Percentiles rank a stretch among this genome's conserved stretches.
These are phyloP conservation scores for Mastomys coucha DNA, from an alignment of 2,113 vertebrate genomes.

Conservation along the genomic window DNA sequence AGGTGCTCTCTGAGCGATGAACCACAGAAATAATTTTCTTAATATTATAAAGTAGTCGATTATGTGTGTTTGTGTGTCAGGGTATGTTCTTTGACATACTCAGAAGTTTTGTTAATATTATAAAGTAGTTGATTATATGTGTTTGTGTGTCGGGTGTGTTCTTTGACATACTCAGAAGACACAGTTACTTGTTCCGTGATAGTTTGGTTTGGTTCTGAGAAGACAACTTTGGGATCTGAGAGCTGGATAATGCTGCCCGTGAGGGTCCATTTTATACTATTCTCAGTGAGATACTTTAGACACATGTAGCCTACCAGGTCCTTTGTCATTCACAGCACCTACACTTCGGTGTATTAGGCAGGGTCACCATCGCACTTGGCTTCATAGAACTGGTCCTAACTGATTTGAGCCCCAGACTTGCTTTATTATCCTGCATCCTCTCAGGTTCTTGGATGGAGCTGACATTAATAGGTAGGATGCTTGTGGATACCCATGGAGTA, in stretches of 20 bases:
- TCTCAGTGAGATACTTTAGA: background rate
- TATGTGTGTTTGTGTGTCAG: background rate
- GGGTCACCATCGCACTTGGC: background rate
- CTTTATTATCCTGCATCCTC: background rate
- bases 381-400: background rate
- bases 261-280: background rate
- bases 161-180: constrained; percentile 52
- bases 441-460: background rate
- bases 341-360: background rate
- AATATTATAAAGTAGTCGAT: constrained; percentile 27
- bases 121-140: background rate
- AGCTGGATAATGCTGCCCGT: background rate
- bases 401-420: background rate
- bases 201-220: constrained; percentile 48
- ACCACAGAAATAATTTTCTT: constrained; percentile 46
- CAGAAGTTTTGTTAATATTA: constrained; percentile 51
- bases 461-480: too few relatives aligned
- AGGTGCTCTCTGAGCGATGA: constrained; percentile 30
- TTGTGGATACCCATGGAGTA: background rate
- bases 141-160: background rate
- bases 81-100: constrained; percentile 13
- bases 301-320: background rate
- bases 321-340: background rate
- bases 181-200: background rate
- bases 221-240: background rate